Evolutionary conservation across 2,888 invertebrate species (phyloP), one percentile per base, ranked within the genome.

Genomic region (Ceraclea dissimilis): DNA sequence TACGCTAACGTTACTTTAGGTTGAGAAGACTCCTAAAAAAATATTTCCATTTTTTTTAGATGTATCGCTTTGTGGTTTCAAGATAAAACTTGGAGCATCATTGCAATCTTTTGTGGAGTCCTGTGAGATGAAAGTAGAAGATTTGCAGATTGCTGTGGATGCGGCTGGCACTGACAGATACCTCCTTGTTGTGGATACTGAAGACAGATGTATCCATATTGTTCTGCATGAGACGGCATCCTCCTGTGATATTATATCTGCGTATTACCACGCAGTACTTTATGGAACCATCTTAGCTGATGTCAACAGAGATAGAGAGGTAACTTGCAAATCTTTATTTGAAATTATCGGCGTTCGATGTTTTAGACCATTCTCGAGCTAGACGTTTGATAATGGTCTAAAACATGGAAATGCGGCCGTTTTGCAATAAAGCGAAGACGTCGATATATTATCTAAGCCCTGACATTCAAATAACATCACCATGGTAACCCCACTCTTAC

Each of bases 211-310:
- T 20, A 79, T 88, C 65, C 74, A 78, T 66, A 73, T 89, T 18
- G 67, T 78, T 33, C 67, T 88, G 1, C 75, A 78, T 57, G 74
- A 78, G 49, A 69, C 75, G n/a, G 76, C 79, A 19, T 67, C 65
- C 0, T 66, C 78, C 1, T 69, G 70, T 51, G 82, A 84, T 63
- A 72, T 85, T n/a, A 66, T 90, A 10, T 76, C 81, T 65, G 83
- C 83, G 4, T 88, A 86, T 67, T 85, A 85, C 63, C 83, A 88
- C 65, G 85, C 86, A 4, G 78, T 82, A 21, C 67, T 86, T 53
- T 71, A 82, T 79, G 75, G 50, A 50, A 70, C 68, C 16, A 69
- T 71, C 71, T 70, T 57, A n/a, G 34, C 44, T 26, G 11, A 57
- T 22, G 68, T 51, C 21, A 43, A 43, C 6, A 50, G 49, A 6